Evolutionary conservation across 1,140 invertebrate genomes (phyloP).

Genomic region (Cecropterus lyciades): DNA sequence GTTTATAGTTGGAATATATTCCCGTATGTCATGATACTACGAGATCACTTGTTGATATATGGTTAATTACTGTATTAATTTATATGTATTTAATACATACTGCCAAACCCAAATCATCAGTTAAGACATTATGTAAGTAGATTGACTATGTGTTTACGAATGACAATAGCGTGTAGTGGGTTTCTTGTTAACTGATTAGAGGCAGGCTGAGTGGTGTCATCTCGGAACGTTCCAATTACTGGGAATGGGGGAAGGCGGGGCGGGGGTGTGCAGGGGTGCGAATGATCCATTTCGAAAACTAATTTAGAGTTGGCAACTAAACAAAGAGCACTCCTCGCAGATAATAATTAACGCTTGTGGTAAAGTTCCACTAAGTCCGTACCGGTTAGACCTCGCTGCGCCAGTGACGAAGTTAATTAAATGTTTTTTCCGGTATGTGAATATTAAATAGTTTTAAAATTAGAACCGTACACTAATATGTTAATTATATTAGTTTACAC

Average conservation of each 20-base stretch:
- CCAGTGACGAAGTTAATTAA: conserved; percentile 77
- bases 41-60: too few species aligned
- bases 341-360: conserved; percentile 84
- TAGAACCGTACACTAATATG: neutral
- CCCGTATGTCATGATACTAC: too few species aligned
- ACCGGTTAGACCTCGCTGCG: conserved; percentile 70
- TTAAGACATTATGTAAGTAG: conserved; percentile 10
- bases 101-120: neutral
- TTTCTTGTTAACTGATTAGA: conserved; percentile 83
- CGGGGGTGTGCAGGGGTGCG: conserved; percentile 66
- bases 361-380: conserved; percentile 82
- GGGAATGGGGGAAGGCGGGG: conserved; percentile 50
- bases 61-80: neutral
- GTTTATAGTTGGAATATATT: too few species aligned
- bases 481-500: conserved; percentile 5
- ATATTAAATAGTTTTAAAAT: conserved; percentile 45
- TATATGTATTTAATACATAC: too few species aligned
- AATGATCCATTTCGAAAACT: conserved; percentile 84
- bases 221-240: conserved; percentile 83
- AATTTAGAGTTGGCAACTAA: conserved; percentile 84
- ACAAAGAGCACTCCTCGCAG: conserved; percentile 83
- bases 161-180: conserved; percentile 70
- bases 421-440: conserved; percentile 60
- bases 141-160: conserved; percentile 47
- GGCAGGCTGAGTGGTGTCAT: conserved; percentile 77